A percentile compares a stretch with the other conserved stretches of the same genome.
phyloP scores from a whole-genome alignment of 2,113 vertebrate genomes.

The Tor tambroides region DNA sequence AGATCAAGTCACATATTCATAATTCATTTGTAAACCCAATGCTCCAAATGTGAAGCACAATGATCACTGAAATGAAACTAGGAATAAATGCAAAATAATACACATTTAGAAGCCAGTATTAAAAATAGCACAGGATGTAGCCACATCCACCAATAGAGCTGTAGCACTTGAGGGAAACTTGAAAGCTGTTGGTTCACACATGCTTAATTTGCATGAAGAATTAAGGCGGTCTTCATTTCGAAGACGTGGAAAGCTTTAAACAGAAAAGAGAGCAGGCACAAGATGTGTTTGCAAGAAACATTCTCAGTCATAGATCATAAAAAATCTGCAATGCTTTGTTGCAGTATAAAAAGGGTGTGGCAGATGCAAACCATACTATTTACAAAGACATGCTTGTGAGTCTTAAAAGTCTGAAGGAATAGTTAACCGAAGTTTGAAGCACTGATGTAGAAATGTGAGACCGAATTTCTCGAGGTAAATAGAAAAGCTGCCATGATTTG shows the following conservation, averaged over 20 bases:
- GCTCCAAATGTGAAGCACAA: conserved; percentile 37
- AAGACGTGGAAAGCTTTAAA: conserved; percentile 54
- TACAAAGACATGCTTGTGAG: background rate
- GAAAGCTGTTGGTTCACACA: conserved; percentile 54
- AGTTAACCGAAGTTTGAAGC: background rate
- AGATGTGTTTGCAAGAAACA: conserved; percentile 3
- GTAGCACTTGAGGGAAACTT: conserved; percentile 54
- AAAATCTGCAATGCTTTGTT: background rate
- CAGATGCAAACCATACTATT: background rate
- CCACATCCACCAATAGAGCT: conserved; percentile 13
- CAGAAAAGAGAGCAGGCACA: conserved; percentile 48
- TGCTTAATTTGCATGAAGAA: conserved; percentile 59
- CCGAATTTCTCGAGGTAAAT: background rate
- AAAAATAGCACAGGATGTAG: conserved; percentile 47
- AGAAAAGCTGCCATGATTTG: conserved; percentile 8
- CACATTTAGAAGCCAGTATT: conserved; percentile 57
- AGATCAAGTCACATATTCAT: conserved; percentile 11
- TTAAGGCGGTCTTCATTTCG: conserved; percentile 58
- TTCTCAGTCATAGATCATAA: background rate
- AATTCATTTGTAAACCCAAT: conserved; percentile 47
- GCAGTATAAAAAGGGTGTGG: conserved; percentile 17
- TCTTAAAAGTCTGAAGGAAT: background rate
- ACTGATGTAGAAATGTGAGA: background rate
- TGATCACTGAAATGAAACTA: conserved; percentile 41
- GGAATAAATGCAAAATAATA: conserved; percentile 50